Conservation (phyloP, 2,888 invertebrate species). For the Fragum whitleyi region DNA sequence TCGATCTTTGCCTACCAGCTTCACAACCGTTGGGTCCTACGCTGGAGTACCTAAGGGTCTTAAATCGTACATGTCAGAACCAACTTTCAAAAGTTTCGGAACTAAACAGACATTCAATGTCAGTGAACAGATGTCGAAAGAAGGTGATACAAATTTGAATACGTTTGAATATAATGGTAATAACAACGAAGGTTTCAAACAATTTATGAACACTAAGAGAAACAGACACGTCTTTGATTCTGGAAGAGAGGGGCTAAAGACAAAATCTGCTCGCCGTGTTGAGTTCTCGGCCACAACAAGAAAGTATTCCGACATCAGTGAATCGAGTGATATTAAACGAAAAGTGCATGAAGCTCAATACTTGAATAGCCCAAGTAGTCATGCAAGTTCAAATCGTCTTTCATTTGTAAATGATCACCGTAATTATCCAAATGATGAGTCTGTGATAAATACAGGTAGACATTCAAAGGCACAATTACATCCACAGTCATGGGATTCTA, state of each 20-base stretch:
- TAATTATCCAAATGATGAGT: not conserved
- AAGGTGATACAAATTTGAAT: not conserved
- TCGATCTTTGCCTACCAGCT: slow-evolving; percentile 21
- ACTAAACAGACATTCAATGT: slow-evolving; percentile 47
- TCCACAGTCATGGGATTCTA: no score
- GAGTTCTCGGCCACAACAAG: slow-evolving; percentile 16
- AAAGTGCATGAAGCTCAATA: slow-evolving; percentile 14
- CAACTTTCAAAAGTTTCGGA: slow-evolving; percentile 34
- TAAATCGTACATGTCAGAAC: slow-evolving; percentile 27
- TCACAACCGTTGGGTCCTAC: slow-evolving; percentile 43
- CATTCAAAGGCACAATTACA: no score
- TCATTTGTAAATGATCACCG: not conserved
- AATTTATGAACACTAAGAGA: not conserved
- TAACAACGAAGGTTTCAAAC: not conserved
- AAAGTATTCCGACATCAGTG: slow-evolving; percentile 8
- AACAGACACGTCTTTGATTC: not conserved
- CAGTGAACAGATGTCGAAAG: not conserved
- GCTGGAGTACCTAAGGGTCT: slow-evolving; percentile 35
- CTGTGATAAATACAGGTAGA: no score
- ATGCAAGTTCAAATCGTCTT: not conserved
- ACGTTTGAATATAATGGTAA: not conserved
- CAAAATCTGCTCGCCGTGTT: slow-evolving; percentile 23
- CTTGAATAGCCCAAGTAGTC: not conserved
- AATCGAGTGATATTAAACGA: slow-evolving; percentile 12
- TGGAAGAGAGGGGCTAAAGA: not conserved